Percentiles rank a stretch among this genome's conserved stretches.
phyloP scores from a whole-genome alignment of 2,113 vertebrate genomes.

The Archilochus colubris region DNA sequence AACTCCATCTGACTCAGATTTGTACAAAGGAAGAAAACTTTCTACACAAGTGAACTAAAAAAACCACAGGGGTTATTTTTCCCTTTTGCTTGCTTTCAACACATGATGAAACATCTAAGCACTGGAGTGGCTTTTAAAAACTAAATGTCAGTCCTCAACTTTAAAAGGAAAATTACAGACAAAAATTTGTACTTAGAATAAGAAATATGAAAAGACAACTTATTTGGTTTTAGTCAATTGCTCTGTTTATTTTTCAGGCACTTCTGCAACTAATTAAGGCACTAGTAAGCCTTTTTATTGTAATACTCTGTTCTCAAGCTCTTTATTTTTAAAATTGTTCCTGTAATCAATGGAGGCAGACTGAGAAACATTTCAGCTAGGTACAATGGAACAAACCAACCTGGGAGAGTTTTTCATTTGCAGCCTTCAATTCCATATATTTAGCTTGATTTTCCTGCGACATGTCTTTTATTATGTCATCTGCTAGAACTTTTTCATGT shows the following conservation, averaged over 20 bases:
- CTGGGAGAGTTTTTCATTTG: slow-evolving; percentile 91
- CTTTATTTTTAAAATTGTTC: neutral
- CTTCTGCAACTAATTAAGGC: neutral
- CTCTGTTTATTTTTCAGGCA: neutral
- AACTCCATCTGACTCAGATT: neutral
- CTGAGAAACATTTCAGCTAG: neutral
- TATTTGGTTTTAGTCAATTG: neutral
- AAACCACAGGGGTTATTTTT: neutral
- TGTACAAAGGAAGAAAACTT: neutral
- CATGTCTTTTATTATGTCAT: slow-evolving; percentile 91
- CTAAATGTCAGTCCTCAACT: neutral
- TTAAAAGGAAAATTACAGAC: neutral
- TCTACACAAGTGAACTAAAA: neutral
- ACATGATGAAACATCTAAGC: neutral
- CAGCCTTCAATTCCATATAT: slow-evolving; percentile 86
- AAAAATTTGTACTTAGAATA: neutral
- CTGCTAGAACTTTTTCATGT: slow-evolving; percentile 84
- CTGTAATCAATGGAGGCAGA: neutral
- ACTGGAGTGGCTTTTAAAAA: neutral
- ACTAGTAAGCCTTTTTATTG: neutral
- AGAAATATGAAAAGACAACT: neutral
- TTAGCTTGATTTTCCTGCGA: slow-evolving; percentile 84
- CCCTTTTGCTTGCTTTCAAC: neutral
- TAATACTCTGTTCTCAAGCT: neutral
- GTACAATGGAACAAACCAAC: slow-evolving; percentile 63